phyloP scores from a whole-genome alignment of 2,113 vertebrate genomes.

The Typhlomys cinereus region DNA sequence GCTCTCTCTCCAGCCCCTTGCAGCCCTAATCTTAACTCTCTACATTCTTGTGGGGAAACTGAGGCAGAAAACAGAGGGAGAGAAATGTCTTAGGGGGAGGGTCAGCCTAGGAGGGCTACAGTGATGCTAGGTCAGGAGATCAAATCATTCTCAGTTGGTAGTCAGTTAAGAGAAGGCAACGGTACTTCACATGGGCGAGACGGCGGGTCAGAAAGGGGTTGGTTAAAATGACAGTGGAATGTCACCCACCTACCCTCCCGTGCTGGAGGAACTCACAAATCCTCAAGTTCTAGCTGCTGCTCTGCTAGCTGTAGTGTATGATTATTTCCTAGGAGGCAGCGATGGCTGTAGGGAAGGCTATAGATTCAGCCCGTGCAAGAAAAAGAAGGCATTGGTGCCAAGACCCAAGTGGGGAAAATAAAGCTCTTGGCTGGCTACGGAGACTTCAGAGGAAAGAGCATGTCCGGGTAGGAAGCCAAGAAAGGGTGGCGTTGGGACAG shows the following conservation, averaged over 20 bases:
- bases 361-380: neutral
- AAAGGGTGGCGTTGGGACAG: neutral
- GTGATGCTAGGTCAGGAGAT: neutral
- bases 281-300: neutral
- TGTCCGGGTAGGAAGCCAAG: constrained; percentile 53
- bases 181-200: neutral
- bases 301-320: neutral
- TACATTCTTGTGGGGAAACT: neutral
- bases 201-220: neutral
- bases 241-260: neutral
- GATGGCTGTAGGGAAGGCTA: neutral
- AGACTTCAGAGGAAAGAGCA: constrained; percentile 52
- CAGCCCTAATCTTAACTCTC: neutral
- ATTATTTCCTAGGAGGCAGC: neutral
- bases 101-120: neutral
- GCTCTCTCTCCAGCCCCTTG: neutral
- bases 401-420: neutral
- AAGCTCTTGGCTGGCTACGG: neutral
- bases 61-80: neutral
- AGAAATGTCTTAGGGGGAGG: neutral
- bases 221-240: neutral
- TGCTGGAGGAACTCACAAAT: neutral
- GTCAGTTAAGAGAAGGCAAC: neutral
- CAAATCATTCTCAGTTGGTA: neutral
- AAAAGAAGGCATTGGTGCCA: neutral